Percentiles rank a stretch among this genome's conserved stretches.
Conservation (phyloP, 2,797 vertebrate genomes). For the Sebastes nivosus region DNA sequence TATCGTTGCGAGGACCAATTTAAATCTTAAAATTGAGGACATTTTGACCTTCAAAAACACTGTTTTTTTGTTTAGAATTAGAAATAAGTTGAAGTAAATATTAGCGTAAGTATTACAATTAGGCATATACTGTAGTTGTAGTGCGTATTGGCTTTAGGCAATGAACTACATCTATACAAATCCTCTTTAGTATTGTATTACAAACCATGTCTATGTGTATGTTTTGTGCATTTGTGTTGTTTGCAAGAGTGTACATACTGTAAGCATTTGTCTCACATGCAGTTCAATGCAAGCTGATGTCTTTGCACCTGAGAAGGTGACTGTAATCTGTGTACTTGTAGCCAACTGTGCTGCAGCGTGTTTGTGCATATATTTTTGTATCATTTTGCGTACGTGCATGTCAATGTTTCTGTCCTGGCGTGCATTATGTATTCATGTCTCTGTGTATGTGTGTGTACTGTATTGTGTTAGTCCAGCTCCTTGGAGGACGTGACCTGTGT, state of each 20-base stretch:
- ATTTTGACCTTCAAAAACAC: not conserved
- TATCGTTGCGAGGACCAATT: constrained; percentile 20
- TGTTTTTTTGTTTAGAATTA: not conserved
- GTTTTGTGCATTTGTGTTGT: not conserved
- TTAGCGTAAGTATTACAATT: not conserved
- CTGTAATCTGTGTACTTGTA: constrained; percentile 15
- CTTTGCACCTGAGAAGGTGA: constrained; percentile 22
- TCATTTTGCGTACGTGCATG: constrained; percentile 16
- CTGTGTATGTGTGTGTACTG: constrained; percentile 31
- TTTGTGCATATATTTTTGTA: constrained; percentile 12
- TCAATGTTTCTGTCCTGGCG: constrained; percentile 14
- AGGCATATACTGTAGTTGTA: not conserved
- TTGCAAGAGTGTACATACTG: not conserved
- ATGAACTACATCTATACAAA: not conserved
- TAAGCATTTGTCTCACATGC: not conserved
- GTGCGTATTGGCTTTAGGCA: not conserved
- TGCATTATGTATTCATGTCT: constrained; percentile 32
- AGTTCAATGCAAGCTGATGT: not conserved
- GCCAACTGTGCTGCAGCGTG: not conserved
- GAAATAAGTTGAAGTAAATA: not conserved
- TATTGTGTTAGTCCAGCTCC: constrained; percentile 69
- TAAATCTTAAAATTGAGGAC: constrained; percentile 1
- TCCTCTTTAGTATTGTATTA: not conserved
- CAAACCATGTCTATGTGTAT: not conserved
- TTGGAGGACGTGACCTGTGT: constrained; percentile 88